Base-by-base conservation (phyloP, 2,113 vertebrate species). In the Polypterus bichir region DNA sequence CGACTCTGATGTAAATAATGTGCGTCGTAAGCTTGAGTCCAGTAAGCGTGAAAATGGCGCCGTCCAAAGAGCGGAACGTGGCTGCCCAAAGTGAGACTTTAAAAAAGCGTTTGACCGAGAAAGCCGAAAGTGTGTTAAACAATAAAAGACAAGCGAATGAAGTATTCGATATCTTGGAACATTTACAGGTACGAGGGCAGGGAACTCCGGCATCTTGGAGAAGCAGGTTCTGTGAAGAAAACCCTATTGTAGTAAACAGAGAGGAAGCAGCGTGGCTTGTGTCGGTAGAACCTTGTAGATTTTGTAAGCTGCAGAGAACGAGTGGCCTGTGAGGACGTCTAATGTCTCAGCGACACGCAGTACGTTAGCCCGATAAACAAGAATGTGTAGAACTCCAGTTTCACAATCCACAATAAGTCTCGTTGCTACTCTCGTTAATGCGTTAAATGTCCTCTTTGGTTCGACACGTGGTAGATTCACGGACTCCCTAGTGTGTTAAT, bases 131-230 rank as follows among this genome's bases (percentile, higher is more conserved):
- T 1, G 72, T 93, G 65, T 76, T 94, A 47, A 64, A 70, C 27
- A 88, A 68, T 72, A 86, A 81, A 53, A 69, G 75, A 63, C 64
- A 83, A 7, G 92, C 91, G 49, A 97, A 95, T 72, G 80, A 81
- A 3, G 79, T 96, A 10, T 92, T 93, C 59, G 92, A 97, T 69
- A 65, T 95, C 27, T 66, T 96, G 63, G 89, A 92, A 49, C 69
- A 69, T 49, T 65, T 90, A 44, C 71, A 80, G 79, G 84, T 84
- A 49, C 10, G 47, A 45, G 4, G 10, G 7, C 51, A 10, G 4
- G 53, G 10, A 11, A 7, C 46, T 27, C 27, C 27, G 27, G 27
- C 27, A 27, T 27, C 27, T 27, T 27, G 1, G 1, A 5, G 4
- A 5, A 8, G 1, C 6, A n/a, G 9, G 3, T 9, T 3, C 1